A percentile compares a stretch with the other conserved stretches of the same genome.
phyloP scores from a whole-genome alignment of 2,888 invertebrate species.

The Cheilosia variabilis region DNA sequence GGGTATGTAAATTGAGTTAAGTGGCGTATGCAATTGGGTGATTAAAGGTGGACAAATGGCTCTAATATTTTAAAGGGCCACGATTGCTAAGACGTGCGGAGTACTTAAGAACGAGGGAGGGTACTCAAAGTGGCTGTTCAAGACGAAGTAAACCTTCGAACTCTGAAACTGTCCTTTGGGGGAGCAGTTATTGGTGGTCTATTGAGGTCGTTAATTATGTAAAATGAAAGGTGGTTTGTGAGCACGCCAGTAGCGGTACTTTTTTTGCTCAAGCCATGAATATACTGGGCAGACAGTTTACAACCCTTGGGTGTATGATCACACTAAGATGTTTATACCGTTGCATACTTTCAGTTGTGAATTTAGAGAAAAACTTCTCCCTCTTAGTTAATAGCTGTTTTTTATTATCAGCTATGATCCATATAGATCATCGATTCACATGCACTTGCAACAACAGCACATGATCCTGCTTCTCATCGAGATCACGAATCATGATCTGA shows the following conservation, averaged over 20 bases:
- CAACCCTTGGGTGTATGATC: too few relatives aligned
- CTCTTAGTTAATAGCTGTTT: too few relatives aligned
- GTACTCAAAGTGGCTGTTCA: slow-evolving; percentile 3
- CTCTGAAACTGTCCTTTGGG: background rate
- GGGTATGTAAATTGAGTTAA: slow-evolving; percentile 74
- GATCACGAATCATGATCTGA: too few relatives aligned
- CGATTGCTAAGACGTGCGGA: slow-evolving; percentile 7
- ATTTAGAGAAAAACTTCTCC: too few relatives aligned
- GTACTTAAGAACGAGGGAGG: background rate
- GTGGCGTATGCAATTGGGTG: slow-evolving; percentile 72
- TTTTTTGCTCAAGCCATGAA: too few relatives aligned
- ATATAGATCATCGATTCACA: too few relatives aligned
- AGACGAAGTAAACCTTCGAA: background rate
- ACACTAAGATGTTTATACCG: too few relatives aligned
- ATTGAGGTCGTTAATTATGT: background rate
- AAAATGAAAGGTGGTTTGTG: background rate
- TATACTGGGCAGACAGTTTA: too few relatives aligned
- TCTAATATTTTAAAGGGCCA: slow-evolving; percentile 61
- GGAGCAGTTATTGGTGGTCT: background rate
- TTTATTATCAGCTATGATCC: too few relatives aligned
- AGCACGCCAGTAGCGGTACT: background rate
- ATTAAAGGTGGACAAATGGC: slow-evolving; percentile 73
- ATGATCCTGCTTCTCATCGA: too few relatives aligned
- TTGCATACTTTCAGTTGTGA: too few relatives aligned
- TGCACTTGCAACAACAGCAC: too few relatives aligned